phyloP scores from a whole-genome alignment of 2,888 invertebrate species.

The Trimorus sp. region DNA sequence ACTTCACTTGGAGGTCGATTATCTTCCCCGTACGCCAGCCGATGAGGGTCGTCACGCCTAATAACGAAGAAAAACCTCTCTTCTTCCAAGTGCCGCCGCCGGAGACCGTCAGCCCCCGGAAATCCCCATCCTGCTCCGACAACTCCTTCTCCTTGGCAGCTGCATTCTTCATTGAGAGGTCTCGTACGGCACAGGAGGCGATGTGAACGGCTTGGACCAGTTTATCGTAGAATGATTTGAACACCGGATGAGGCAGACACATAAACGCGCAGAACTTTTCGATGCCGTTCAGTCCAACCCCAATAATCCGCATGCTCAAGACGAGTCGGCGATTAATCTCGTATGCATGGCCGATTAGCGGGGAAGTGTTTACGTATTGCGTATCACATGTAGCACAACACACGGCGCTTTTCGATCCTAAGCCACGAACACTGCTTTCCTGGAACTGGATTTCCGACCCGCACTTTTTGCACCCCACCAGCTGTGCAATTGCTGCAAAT shows the following conservation, averaged over 20 bases:
- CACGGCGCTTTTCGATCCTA: background rate
- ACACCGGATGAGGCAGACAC: conserved; percentile 46
- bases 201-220: conserved; percentile 29
- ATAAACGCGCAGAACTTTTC: conserved; percentile 64
- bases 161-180: conserved; percentile 53
- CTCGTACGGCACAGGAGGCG: conserved; percentile 42
- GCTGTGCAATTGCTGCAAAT: conserved; percentile 35
- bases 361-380: conserved; percentile 6
- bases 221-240: conserved; percentile 41
- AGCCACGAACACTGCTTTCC: conserved; percentile 26
- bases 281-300: conserved; percentile 65
- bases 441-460: conserved; percentile 43
- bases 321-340: conserved; percentile 68
- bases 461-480: conserved; percentile 41
- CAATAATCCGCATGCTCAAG: conserved; percentile 67
- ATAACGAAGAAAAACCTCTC: conserved; percentile 12
- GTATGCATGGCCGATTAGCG: conserved; percentile 54
- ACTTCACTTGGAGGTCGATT: conserved; percentile 55
- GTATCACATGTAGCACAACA: conserved; percentile 41
- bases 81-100: background rate
- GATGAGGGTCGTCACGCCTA: conserved; percentile 49
- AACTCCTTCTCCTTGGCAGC: conserved; percentile 46
- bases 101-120: conserved; percentile 5
- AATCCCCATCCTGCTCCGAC: background rate
- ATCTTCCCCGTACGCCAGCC: conserved; percentile 66